phyloP scores from a whole-genome alignment of 1,140 invertebrate genomes.

The Protaetia brevitarsis region DNA sequence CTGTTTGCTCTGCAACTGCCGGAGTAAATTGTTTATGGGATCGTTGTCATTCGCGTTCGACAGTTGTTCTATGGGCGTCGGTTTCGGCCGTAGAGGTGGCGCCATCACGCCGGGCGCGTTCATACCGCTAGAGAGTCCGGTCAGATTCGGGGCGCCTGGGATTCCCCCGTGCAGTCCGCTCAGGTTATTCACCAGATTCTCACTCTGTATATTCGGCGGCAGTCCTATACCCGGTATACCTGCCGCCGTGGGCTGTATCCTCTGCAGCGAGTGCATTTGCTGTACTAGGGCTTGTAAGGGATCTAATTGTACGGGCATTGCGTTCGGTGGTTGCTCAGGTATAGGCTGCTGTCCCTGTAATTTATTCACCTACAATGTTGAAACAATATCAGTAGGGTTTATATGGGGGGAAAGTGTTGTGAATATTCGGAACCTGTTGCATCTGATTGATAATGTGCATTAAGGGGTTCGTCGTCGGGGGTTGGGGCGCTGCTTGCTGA shows the following conservation, averaged over 20 bases:
- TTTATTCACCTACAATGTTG: slow-evolving; percentile 46
- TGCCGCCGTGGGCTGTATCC: slow-evolving; percentile 43
- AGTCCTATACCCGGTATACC: slow-evolving; percentile 19
- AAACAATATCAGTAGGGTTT: not conserved
- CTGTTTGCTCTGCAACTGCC: slow-evolving; percentile 49
- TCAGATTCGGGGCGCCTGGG: slow-evolving; percentile 11
- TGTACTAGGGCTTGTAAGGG: slow-evolving; percentile 55
- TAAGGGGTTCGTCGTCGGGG: slow-evolving; percentile 51
- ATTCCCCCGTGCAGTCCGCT: not conserved
- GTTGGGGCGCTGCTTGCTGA: slow-evolving; percentile 33
- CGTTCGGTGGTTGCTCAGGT: slow-evolving; percentile 42
- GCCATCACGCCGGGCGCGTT: not conserved
- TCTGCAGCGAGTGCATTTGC: slow-evolving; percentile 52
- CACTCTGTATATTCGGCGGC: slow-evolving; percentile 20
- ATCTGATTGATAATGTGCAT: slow-evolving; percentile 59
- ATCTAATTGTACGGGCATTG: slow-evolving; percentile 48
- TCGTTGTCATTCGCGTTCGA: slow-evolving; percentile 47
- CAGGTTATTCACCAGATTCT: slow-evolving; percentile 23
- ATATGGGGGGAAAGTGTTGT: slow-evolving; percentile 26
- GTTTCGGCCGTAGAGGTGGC: not conserved
- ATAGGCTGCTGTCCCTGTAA: slow-evolving; percentile 48
- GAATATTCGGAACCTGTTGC: too few species aligned
- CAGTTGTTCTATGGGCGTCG: slow-evolving; percentile 2
- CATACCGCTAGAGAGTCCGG: slow-evolving; percentile 23
- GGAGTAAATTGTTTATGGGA: slow-evolving; percentile 54